A percentile compares a stretch with the other conserved stretches of the same genome.
Evolutionary conservation across 2,888 invertebrate species (phyloP).

Genomic region (Syrista parreyssii): DNA sequence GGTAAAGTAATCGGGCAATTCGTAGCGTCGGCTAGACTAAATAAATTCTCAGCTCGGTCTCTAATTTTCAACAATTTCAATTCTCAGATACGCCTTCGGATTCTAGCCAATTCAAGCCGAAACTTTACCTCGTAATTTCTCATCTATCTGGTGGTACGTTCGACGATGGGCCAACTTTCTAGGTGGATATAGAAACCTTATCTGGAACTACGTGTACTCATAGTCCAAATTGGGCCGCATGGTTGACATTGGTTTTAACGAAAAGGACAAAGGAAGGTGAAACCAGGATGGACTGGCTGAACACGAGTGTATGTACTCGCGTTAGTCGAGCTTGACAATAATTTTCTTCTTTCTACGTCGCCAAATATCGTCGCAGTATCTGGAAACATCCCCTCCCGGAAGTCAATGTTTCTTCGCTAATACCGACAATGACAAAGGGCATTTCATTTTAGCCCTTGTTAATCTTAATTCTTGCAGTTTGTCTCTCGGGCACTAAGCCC

Average conservation of each 20-base stretch:
- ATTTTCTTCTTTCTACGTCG: neutral
- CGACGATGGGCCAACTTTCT: neutral
- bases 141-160: neutral
- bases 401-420: constrained; percentile 51
- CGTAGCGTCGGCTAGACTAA: neutral
- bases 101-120: neutral
- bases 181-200: neutral
- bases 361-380: neutral
- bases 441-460: constrained; percentile 46
- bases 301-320: neutral
- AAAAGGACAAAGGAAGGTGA: neutral
- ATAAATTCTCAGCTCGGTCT: neutral
- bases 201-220: neutral
- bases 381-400: constrained; percentile 23
- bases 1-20: neutral
- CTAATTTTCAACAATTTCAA: neutral
- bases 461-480: constrained; percentile 58
- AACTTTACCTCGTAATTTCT: neutral
- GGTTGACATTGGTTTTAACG: neutral
- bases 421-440: constrained; percentile 57
- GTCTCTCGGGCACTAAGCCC: constrained; percentile 34
- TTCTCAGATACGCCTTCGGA: neutral
- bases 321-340: neutral
- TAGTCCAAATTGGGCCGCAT: neutral
- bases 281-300: neutral